Base-by-base conservation (phyloP, 2,888 invertebrate species). In the Andrena hattorfiana region DNA sequence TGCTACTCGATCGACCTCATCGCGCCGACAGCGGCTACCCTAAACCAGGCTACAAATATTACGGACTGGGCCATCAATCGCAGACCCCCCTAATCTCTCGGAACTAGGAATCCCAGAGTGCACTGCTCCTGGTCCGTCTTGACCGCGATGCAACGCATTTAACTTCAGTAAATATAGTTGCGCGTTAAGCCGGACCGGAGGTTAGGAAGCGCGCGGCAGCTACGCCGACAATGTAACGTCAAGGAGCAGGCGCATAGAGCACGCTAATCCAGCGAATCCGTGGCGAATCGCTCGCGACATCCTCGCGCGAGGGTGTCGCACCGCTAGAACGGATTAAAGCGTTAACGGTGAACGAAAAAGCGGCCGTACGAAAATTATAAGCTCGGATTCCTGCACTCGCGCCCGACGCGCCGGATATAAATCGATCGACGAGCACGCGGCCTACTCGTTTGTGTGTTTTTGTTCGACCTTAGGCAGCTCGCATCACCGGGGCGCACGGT, bases 391-490 rank as follows among this genome's bases (percentile, higher is more conserved):
- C 79, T 72, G 78, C 48, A 35, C 49, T 56, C 85, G 86, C 80
- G 84, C 84, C 79, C 85, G 42, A 16, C 42, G 13, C 56, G 79
- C 86, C 86, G 82, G 85, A 86, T 89, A 89, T 89, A 88, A 90
- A 91, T 91, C 89, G 88, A 91, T 91, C 73, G 76, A 64, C 77
- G 59, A 68, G 71, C 62, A 78, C 79, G 60, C 72, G 35, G 69
- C 48, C 30, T 26, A 16, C 54, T 71, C 75, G 81, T 69, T 71
- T 81, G 81, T 81, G 83, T 86, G 89, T 86, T 89, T 89, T 89
- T 89, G 89, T 87, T 74, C 87, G 85, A 86, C 89, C 89, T 87
- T 86, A 89, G 88, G 85, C 88, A 78, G 87, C 83, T 85, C 88
- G 82, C 83, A 81, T 83, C 88, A 81, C 78, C 87, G 84, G 77